phyloP scores from a whole-genome alignment of 2,888 invertebrate genomes.

The Thyatira batis region DNA sequence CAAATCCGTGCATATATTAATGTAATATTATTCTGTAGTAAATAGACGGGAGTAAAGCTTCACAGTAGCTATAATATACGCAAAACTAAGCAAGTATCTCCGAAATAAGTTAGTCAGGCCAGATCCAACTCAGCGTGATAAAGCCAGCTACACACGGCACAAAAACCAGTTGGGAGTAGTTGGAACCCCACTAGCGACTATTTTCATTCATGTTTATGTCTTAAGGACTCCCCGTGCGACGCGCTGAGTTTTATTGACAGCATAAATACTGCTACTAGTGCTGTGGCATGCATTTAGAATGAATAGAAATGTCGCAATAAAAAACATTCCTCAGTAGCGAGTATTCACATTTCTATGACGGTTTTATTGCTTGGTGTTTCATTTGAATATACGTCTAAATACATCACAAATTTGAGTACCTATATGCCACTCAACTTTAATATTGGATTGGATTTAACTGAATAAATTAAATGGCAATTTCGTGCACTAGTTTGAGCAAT shows the following conservation, averaged over 20 bases:
- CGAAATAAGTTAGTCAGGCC: constrained; percentile 20
- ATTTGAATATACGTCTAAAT: no score
- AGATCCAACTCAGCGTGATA: constrained; percentile 11
- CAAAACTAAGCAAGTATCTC: constrained; percentile 12
- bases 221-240: constrained; percentile 56
- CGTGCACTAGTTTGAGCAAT: no score
- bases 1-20: no score
- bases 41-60: background rate
- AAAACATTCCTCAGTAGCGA: constrained; percentile 1
- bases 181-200: constrained; percentile 34
- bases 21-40: no score
- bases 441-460: no score
- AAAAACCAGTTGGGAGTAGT: constrained; percentile 32
- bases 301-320: constrained; percentile 26
- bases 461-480: no score
- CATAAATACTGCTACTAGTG: constrained; percentile 61
- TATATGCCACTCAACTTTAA: no score
- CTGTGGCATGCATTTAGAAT: constrained; percentile 36
- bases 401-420: no score
- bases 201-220: constrained; percentile 69
- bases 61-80: background rate
- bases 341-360: background rate
- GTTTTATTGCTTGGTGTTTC: background rate
- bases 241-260: constrained; percentile 70
- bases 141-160: constrained; percentile 18